phyloP scores from a whole-genome alignment of 2,113 vertebrate species.

The Centropus bengalensis region DNA sequence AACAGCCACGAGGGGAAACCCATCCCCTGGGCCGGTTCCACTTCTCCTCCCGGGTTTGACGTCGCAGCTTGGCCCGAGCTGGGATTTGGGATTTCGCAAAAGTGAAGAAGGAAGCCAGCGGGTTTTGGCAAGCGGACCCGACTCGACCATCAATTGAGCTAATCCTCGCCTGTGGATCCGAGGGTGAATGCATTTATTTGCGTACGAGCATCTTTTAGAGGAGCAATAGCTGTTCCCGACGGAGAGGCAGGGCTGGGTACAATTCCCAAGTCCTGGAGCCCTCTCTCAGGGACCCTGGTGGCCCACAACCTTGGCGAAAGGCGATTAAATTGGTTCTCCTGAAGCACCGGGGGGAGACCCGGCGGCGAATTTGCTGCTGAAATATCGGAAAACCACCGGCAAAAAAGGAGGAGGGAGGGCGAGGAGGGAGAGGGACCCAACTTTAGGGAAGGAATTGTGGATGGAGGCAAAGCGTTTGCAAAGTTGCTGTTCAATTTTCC shows the following conservation, averaged over 20 bases:
- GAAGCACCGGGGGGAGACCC: not conserved
- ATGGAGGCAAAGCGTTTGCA: not conserved
- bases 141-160: not conserved
- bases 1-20: not conserved
- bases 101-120: constrained; percentile 14
- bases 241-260: not conserved
- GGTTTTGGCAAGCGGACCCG: constrained; percentile 47
- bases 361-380: not conserved
- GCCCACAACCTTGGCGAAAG: not conserved
- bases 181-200: not conserved
- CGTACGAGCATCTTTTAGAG: not conserved
- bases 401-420: not conserved
- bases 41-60: not conserved
- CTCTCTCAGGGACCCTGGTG: not conserved
- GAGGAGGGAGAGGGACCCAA: not conserved
- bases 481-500: not conserved
- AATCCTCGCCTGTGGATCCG: not conserved
- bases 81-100: not conserved
- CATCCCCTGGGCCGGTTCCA: not conserved
- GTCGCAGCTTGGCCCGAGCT: not conserved
- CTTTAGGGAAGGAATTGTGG: not conserved
- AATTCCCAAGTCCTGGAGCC: not conserved
- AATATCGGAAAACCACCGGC: not conserved
- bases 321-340: not conserved
- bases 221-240: not conserved